phyloP scores from a whole-genome alignment of 1,140 invertebrate species.

The Eubasilissa regina region DNA sequence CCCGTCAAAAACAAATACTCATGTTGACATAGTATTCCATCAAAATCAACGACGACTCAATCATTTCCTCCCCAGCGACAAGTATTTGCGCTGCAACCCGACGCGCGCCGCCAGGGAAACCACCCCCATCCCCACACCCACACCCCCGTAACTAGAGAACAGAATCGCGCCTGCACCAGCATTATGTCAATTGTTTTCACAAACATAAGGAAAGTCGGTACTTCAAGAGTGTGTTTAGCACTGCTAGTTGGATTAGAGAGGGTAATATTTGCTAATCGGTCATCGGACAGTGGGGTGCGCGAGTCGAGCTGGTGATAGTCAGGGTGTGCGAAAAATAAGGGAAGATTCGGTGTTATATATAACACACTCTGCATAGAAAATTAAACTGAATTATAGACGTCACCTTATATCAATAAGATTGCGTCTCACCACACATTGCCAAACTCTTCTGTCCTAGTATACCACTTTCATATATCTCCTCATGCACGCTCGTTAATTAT shows the following conservation, averaged over 20 bases:
- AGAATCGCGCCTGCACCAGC: slow-evolving; percentile 14
- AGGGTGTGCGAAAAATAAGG: background rate
- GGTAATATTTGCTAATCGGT: slow-evolving; percentile 46
- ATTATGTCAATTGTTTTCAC: slow-evolving; percentile 39
- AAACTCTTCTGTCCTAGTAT: too few relatives aligned
- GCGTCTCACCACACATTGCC: too few relatives aligned
- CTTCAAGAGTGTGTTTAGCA: slow-evolving; percentile 11
- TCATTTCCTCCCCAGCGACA: background rate
- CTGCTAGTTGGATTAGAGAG: background rate
- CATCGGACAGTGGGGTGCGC: slow-evolving; percentile 30
- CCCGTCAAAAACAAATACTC: slow-evolving; percentile 16
- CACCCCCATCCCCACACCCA: background rate
- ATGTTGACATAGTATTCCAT: background rate
- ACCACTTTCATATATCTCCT: too few relatives aligned
- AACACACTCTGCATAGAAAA: too few relatives aligned
- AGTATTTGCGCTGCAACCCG: slow-evolving; percentile 27
- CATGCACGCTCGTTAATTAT: too few relatives aligned
- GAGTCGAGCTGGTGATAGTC: background rate
- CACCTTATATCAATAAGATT: too few relatives aligned
- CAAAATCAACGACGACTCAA: background rate
- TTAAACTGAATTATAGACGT: too few relatives aligned
- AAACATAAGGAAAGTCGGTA: slow-evolving; percentile 37
- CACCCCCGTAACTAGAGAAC: slow-evolving; percentile 6
- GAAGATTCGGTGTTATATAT: background rate
- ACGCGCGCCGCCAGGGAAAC: background rate